These are phyloP conservation scores for Zaprionus camerounensis DNA, from an alignment of 1,140 invertebrate species.

Conservation along the genomic window DNA sequence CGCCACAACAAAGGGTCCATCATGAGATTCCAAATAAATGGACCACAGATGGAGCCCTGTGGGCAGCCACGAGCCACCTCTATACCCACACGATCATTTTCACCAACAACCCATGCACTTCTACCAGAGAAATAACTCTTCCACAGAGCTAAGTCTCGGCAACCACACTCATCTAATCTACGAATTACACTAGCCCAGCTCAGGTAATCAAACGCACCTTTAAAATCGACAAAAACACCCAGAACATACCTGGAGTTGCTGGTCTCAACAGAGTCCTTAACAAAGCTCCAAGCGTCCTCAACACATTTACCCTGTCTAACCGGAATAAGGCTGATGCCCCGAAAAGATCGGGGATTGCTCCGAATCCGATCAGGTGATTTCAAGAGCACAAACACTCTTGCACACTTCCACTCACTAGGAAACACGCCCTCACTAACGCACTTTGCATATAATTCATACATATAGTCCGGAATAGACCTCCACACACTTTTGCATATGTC, in stretches of 20 bases:
- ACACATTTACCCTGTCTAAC: slow-evolving; percentile 8
- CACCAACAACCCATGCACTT: not conserved
- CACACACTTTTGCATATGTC: slow-evolving; percentile 24
- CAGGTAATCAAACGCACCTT: not conserved
- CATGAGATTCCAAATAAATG: slow-evolving; percentile 58
- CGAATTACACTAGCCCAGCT: not conserved
- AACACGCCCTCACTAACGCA: slow-evolving; percentile 1
- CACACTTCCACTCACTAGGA: not conserved
- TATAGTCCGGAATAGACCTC: slow-evolving; percentile 34
- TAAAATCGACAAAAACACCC: too few species aligned
- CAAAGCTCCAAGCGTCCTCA: slow-evolving; percentile 1
- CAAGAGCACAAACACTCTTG: slow-evolving; percentile 8
- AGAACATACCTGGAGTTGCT: not conserved
- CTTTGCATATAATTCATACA: slow-evolving; percentile 4
- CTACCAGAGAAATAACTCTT: slow-evolving; percentile 15
- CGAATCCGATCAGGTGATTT: slow-evolving; percentile 2
- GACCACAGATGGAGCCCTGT: slow-evolving; percentile 44
- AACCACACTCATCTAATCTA: not conserved
- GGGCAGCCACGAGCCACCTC: slow-evolving; percentile 40
- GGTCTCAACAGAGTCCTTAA: not conserved
- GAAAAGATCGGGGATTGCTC: slow-evolving; percentile 3
- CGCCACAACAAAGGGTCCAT: slow-evolving; percentile 46
- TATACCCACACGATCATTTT: not conserved
- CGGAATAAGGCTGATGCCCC: slow-evolving; percentile 2
- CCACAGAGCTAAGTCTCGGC: slow-evolving; percentile 2